Percentiles rank a stretch among this genome's conserved stretches.
Conservation (phyloP, 2,113 vertebrate species). For the Piprites chloris region DNA sequence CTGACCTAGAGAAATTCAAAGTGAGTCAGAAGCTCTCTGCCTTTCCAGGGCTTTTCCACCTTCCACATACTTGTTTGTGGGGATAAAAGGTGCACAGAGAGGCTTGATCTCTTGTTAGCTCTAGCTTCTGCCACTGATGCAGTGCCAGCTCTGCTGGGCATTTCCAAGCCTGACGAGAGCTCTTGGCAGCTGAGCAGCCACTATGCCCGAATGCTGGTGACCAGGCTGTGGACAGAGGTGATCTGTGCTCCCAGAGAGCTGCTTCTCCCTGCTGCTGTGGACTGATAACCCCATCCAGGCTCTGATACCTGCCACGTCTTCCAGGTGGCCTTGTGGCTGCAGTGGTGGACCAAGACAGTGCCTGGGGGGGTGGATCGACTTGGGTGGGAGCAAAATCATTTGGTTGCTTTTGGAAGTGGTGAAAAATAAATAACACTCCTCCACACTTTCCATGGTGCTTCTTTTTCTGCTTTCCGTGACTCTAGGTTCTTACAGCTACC, state of each 20-base stretch:
- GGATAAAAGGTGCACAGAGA: background rate
- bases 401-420: fast-evolving
- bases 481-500: background rate
- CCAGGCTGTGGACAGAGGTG: fast-evolving
- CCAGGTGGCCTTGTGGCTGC: background rate
- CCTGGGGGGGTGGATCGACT: background rate
- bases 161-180: background rate
- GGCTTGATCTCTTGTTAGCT: background rate
- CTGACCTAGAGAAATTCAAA: background rate
- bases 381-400: background rate
- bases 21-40: background rate
- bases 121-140: background rate
- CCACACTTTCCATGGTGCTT: background rate
- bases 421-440: background rate
- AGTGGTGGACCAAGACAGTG: too few relatives aligned
- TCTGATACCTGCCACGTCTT: background rate
- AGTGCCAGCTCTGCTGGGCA: fast-evolving
- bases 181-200: fast-evolving
- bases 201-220: background rate
- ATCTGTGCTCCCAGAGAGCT: background rate
- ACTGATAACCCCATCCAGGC: background rate
- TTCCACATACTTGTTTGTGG: background rate
- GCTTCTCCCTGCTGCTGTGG: background rate
- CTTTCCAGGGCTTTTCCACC: background rate
- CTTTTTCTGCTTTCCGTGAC: background rate